Evolutionary conservation across 2,888 invertebrate genomes (phyloP).

Genomic region (Dynastes maya): DNA sequence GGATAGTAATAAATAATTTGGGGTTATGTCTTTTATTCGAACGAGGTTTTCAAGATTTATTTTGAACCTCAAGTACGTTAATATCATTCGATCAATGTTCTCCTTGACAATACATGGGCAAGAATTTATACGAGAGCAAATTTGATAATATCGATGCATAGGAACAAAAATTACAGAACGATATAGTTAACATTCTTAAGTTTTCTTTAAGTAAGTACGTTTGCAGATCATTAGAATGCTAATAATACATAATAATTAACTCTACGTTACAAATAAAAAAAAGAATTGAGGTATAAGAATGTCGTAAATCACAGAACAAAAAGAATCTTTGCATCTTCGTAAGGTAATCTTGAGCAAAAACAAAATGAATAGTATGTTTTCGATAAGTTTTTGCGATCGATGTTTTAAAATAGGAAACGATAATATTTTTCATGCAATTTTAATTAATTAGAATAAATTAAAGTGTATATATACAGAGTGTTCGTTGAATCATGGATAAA

Average conservation of each 20-base stretch:
- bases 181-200: slow-evolving; percentile 22
- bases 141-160: slow-evolving; percentile 16
- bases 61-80: no score
- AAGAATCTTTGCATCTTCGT: slow-evolving; percentile 16
- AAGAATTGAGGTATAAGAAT: slow-evolving; percentile 37
- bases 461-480: no score
- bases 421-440: no score
- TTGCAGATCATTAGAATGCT: slow-evolving; percentile 5
- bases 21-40: no score
- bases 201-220: slow-evolving; percentile 35
- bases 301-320: slow-evolving; percentile 29
- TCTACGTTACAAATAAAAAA: slow-evolving; percentile 7
- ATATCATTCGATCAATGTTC: neutral
- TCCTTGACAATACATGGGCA: slow-evolving; percentile 5
- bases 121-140: slow-evolving; percentile 38
- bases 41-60: no score
- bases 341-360: slow-evolving; percentile 11
- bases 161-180: slow-evolving; percentile 28
- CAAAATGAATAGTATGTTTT: no score
- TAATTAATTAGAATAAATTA: no score
- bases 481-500: no score
- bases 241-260: slow-evolving; percentile 13
- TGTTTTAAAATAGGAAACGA: no score
- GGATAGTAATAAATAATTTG: no score
- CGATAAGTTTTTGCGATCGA: neutral